phyloP scores from a whole-genome alignment of 2,797 vertebrate species.

The Lacerta viridis region DNA sequence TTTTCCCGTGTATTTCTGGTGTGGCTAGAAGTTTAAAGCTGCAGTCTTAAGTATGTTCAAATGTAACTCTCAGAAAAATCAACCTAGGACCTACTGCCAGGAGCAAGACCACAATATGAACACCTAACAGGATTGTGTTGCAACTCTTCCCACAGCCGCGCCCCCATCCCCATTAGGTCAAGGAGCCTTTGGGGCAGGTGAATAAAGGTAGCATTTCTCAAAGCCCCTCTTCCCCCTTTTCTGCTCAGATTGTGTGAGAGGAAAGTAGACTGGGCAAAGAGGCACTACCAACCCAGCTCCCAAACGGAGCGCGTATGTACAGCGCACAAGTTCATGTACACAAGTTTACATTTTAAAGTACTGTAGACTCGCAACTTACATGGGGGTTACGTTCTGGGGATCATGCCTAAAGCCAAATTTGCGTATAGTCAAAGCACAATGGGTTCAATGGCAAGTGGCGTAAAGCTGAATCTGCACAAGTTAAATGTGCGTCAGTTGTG shows the following conservation, averaged over 20 bases:
- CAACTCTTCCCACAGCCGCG: not conserved
- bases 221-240: not conserved
- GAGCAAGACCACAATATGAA: not conserved
- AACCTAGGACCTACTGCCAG: not conserved
- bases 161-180: not conserved
- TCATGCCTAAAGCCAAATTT: too few species aligned
- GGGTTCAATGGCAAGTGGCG: too few species aligned
- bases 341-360: not conserved
- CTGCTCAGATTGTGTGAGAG: not conserved
- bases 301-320: not conserved
- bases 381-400: too few species aligned
- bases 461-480: too few species aligned
- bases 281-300: not conserved
- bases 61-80: not conserved
- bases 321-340: not conserved
- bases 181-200: not conserved
- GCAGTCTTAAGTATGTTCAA: not conserved
- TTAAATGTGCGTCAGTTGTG: too few species aligned
- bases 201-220: not conserved
- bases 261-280: not conserved
- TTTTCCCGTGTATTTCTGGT: not conserved
- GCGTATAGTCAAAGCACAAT: too few species aligned
- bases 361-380: not conserved
- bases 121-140: not conserved
- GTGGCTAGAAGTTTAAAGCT: not conserved